phyloP scores from a whole-genome alignment of 2,113 vertebrate genomes.

The Oxyruncus cristatus region DNA sequence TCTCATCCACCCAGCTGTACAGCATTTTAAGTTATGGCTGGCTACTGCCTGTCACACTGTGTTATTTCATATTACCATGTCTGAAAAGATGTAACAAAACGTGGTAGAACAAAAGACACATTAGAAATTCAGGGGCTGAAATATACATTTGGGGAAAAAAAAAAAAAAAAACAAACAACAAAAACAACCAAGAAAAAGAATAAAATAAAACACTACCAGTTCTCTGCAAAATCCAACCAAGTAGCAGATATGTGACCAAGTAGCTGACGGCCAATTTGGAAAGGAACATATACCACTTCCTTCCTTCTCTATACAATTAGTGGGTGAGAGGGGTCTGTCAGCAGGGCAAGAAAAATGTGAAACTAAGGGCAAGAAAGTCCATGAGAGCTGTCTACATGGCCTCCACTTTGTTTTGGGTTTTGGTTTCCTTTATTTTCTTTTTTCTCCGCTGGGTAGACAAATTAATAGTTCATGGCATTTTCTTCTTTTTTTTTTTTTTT shows the following conservation, averaged over 20 bases:
- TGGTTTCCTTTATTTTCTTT: conserved; percentile 3
- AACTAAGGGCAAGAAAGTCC: background rate
- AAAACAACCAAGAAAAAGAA: no score
- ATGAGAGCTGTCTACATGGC: background rate
- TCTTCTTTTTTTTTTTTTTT: background rate
- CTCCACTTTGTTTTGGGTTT: background rate
- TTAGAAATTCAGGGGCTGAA: background rate
- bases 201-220: background rate
- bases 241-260: background rate
- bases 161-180: no score
- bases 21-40: background rate
- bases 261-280: background rate
- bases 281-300: conserved; percentile 13
- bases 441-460: background rate
- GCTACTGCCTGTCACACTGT: background rate
- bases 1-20: background rate
- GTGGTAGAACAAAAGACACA: background rate
- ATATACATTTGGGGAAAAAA: background rate
- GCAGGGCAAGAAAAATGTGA: conserved; percentile 29
- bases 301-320: background rate
- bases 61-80: background rate
- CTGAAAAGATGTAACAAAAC: background rate
- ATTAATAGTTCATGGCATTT: background rate
- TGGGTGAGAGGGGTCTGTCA: conserved; percentile 20
- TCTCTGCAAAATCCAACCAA: background rate